phyloP scores from a whole-genome alignment of 2,113 vertebrate species.

The Gobius niger region DNA sequence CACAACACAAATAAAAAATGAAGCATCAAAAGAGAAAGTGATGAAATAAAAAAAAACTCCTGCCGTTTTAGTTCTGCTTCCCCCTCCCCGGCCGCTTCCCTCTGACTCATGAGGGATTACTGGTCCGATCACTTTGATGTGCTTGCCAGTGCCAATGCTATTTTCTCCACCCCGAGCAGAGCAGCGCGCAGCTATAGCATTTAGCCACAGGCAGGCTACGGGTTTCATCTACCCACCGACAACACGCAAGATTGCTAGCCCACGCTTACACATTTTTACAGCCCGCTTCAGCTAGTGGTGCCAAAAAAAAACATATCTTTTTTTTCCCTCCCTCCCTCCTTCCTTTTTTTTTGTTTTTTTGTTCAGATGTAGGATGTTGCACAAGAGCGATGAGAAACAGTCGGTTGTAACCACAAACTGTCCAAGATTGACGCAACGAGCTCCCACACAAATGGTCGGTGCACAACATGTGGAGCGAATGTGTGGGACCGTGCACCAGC shows the following conservation, averaged over 20 bases:
- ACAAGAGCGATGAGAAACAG: conserved; percentile 67
- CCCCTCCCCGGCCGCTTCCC: conserved; percentile 48
- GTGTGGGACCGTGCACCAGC: conserved; percentile 46
- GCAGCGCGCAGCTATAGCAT: conserved; percentile 33
- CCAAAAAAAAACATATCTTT: conserved; percentile 27
- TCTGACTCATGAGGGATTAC: conserved; percentile 76
- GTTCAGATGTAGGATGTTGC: conserved; percentile 62
- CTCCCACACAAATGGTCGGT: conserved; percentile 48
- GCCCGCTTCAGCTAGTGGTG: conserved; percentile 62
- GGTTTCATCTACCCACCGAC: conserved; percentile 45
- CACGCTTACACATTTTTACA: conserved; percentile 25
- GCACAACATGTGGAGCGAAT: conserved; percentile 25
- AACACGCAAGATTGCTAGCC: conserved; percentile 42
- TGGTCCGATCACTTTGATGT: conserved; percentile 74
- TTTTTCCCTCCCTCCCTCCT: not conserved
- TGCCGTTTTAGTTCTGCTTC: conserved; percentile 16
- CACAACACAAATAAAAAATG: not conserved
- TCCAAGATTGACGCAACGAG: conserved; percentile 64
- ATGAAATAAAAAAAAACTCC: conserved; percentile 45
- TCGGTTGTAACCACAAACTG: conserved; percentile 69
- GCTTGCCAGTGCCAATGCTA: conserved; percentile 57
- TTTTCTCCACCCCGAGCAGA: conserved; percentile 56
- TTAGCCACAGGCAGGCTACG: conserved; percentile 44
- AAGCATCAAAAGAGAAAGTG: conserved; percentile 42
- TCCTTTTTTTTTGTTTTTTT: conserved; percentile 46